Evolutionary conservation across 1,140 invertebrate species (phyloP), one percentile per base, ranked within the genome.

Genomic region (Penaeus chinensis): DNA sequence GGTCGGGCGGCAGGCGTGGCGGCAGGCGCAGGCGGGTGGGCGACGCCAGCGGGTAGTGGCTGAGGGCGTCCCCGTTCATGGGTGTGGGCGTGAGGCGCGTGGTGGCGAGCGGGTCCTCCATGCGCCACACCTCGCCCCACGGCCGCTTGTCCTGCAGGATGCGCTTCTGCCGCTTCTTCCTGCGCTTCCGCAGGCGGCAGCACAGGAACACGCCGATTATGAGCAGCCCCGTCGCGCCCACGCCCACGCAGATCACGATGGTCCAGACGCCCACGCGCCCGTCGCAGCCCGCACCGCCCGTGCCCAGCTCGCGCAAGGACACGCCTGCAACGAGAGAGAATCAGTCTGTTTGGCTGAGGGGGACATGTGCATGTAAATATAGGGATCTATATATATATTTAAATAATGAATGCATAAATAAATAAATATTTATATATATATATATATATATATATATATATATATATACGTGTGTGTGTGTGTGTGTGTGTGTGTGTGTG

Each of bases 1-100:
- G 86, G 42, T 82, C 81, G 32, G 86, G 86, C 65, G 86, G 86
- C n/a, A 87, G 80, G 27, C 86, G 80, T 22, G 86, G 86, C n/a
- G 86, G 86, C 24, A 81, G 61, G 16, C 86, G 65, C 1, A 87
- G 79, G 61, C 76, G 76, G 19, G 61, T 62, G 27, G 81, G 32
- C 13, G 81, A 47, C 11, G 81, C 37, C 10, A 65, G 62, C 32
- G 61, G 84, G 5, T 37, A 60, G 84, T 76, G 66, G 69, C n/a
- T 71, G 61, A 71, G 77, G 24, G 85, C 42, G 78, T 80, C 63
- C 0, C 65, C 80, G 65, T 83, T 82, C 66, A 71, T 82, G n/a
- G 83, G 83, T 8, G 74, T 20, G 10, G 86, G 62, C 4, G 86
- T 80, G 19, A 87, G 79, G 62, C 71, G 86, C 27, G 80, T 87